Conservation (phyloP, 2,888 invertebrate species). For the Tetheella fluctuosa region DNA sequence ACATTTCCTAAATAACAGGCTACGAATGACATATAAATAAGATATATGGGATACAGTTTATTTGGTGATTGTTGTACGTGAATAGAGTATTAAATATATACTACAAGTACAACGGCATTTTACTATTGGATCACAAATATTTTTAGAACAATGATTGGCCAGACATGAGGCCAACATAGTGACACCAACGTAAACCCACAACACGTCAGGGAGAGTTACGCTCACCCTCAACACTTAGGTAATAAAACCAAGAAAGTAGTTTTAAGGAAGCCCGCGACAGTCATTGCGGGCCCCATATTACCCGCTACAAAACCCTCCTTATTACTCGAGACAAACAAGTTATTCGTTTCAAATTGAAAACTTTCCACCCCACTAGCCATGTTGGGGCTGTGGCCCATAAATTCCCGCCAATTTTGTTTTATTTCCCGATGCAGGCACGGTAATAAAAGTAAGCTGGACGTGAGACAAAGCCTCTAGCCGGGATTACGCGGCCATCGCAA, state of each 20-base stretch:
- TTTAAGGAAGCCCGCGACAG: conserved; percentile 79
- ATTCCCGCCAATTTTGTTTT: conserved; percentile 84
- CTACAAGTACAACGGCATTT: too few relatives aligned
- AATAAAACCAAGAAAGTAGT: conserved; percentile 83
- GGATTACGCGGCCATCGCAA: conserved; percentile 80
- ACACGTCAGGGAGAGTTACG: conserved; percentile 54
- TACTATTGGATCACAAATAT: background rate
- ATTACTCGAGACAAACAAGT: conserved; percentile 82
- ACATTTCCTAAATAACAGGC: too few relatives aligned
- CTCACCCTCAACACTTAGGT: conserved; percentile 73
- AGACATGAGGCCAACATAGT: conserved; percentile 39
- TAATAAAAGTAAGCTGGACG: conserved; percentile 84
- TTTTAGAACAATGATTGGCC: background rate
- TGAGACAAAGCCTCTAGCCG: conserved; percentile 79
- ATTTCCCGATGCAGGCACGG: conserved; percentile 82
- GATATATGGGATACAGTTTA: too few relatives aligned
- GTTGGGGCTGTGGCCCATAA: conserved; percentile 78
- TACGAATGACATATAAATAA: too few relatives aligned
- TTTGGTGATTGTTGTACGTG: too few relatives aligned
- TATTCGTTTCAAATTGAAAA: conserved; percentile 84
- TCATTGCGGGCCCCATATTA: conserved; percentile 76
- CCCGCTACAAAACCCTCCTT: conserved; percentile 78
- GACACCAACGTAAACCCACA: conserved; percentile 40
- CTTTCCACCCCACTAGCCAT: conserved; percentile 82
- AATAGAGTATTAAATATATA: too few relatives aligned